Base-by-base conservation (phyloP, 2,888 invertebrate species). In the Automeris io region DNA sequence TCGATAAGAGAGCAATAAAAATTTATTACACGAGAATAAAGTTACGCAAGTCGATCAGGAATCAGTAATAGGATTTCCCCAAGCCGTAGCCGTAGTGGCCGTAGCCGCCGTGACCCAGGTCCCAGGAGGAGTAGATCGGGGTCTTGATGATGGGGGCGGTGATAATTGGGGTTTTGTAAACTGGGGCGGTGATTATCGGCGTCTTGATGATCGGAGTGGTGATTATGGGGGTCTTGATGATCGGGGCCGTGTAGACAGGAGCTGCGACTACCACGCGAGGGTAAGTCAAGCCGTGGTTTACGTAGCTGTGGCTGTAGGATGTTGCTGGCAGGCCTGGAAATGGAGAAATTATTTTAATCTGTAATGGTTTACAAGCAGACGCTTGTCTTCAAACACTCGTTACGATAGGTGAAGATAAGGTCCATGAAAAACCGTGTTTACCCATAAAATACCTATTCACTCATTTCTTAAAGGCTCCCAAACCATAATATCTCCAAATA, bases 281-380 rank as follows among this genome's bases (percentile, higher is more conserved):
- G 39, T 76, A 42, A 36, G 66, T 53, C 39, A 65, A 39, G 19
- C 76, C 77, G 43, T 77, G 78, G 65, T 77, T 71, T 47, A 79
- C 46, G 40, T 68, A 36, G 54, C 60, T 74, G 37, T 73, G 70
- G 47, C 60, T 66, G 35, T 60, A 59, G 19, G 67, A 66, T 9
- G 62, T 66, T 23, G 64, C 60, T 34, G 66, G 54, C 21, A 56
- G 46, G 47, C 36, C 47, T 50, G 49, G 2, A 47, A 16, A 11
- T 51, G 46, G 34, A 52, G 48, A 39, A 46, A 54, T 54, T 45
- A 8, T 7, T 21, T n/a, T 25, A 2, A 26, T 21, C 4, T 4
- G 18, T 35, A 8, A n/a, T 8, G 6, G 3, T 1, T 5, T 7
- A 6, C 9, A 26, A 3, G 12, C n/a, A n/a, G n/a, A n/a, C n/a